These are phyloP conservation scores for Polyommatus icarus DNA, from an alignment of 2,888 invertebrate species.

Conservation along the genomic window DNA sequence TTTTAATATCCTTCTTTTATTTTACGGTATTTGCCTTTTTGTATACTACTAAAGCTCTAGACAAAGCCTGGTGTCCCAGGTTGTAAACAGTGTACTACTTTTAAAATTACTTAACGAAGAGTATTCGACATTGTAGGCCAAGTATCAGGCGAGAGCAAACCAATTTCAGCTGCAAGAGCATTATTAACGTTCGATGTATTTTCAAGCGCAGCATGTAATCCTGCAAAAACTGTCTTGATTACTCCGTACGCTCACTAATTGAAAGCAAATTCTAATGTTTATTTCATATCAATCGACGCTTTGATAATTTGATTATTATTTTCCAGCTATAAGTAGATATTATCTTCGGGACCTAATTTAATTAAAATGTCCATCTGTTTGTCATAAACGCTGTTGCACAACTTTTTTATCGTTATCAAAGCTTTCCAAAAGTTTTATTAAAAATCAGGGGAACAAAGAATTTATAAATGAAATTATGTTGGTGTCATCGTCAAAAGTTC, in stretches of 20 bases:
- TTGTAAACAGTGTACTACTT: not conserved
- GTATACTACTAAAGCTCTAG: too few relatives aligned
- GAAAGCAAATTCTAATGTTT: not conserved
- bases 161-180: constrained; percentile 19
- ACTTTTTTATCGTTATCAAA: constrained; percentile 7
- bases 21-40: too few relatives aligned
- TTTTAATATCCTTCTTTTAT: too few relatives aligned
- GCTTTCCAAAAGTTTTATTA: constrained; percentile 2
- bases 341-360: not conserved
- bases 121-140: constrained; percentile 22
- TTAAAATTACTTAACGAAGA: constrained; percentile 7
- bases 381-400: not conserved
- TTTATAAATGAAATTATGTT: constrained; percentile 4
- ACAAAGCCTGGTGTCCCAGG: not conserved
- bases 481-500: constrained; percentile 4
- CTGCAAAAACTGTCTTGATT: not conserved
- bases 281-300: not conserved
- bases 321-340: not conserved
- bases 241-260: not conserved
- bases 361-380: not conserved
- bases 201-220: constrained; percentile 10
- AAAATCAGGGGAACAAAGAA: not conserved
- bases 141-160: constrained; percentile 22
- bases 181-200: constrained; percentile 28
- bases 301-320: not conserved